Percentiles rank a stretch among this genome's conserved stretches.
These are phyloP conservation scores for Oplegnathus fasciatus DNA, from an alignment of 2,113 vertebrate species.

Conservation along the genomic window DNA sequence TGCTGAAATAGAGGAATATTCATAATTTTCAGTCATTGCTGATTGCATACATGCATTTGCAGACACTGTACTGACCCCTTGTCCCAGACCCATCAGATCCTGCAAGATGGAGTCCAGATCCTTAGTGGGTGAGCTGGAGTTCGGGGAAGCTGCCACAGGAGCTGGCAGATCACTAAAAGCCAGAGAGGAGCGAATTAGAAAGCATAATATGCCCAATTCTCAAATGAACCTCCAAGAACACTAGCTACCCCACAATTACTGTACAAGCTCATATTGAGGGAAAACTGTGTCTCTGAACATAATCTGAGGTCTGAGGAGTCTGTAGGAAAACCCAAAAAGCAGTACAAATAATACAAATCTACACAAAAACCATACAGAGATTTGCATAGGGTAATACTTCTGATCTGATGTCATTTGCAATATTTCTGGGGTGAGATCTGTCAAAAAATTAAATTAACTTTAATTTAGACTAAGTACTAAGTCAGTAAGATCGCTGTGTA, in stretches of 20 bases:
- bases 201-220: neutral
- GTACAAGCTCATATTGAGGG: neutral
- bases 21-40: neutral
- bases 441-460: neutral
- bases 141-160: conserved; percentile 51
- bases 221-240: neutral
- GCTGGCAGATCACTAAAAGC: conserved; percentile 70
- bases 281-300: neutral
- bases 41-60: neutral
- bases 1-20: neutral
- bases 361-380: neutral
- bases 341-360: neutral
- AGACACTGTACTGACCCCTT: conserved; percentile 63
- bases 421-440: neutral
- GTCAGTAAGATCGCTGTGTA: neutral
- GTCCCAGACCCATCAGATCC: conserved; percentile 74
- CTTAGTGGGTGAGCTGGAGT: conserved; percentile 69
- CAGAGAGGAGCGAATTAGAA: neutral
- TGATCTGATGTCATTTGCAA: neutral
- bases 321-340: neutral
- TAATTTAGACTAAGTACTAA: neutral
- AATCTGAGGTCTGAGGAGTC: neutral
- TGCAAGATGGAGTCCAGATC: conserved; percentile 83
- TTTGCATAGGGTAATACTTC: no score
- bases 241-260: neutral